Conservation (phyloP, 92 coral and sea anemone genomes). For the Actinostola sp. region DNA sequence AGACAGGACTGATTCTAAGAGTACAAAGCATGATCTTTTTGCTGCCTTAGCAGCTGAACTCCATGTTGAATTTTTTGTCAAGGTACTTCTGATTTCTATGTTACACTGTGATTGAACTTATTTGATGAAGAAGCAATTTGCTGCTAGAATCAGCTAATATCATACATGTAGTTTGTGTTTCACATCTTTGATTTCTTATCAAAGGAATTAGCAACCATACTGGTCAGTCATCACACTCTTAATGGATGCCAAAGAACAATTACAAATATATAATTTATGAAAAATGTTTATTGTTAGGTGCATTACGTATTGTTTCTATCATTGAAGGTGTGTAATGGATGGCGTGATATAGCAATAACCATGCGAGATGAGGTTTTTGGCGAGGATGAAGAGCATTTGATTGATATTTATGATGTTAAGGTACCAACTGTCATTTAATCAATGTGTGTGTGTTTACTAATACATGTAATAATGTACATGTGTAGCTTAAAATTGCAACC, state of each 20-base stretch:
- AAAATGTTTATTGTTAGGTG: too few relatives aligned
- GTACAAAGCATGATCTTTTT: background rate
- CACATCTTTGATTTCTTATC: background rate
- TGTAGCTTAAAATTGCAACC: background rate
- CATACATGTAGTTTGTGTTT: background rate
- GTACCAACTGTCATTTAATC: too few relatives aligned
- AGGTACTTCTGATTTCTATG: background rate
- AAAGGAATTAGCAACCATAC: background rate
- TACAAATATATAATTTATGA: background rate
- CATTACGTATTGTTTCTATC: too few relatives aligned
- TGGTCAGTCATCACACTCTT: too few relatives aligned
- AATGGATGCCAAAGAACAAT: too few relatives aligned
- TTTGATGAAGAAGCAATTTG: background rate
- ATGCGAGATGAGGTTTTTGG: slow-evolving; percentile 7
- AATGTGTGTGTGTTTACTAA: too few relatives aligned
- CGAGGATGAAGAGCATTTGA: slow-evolving; percentile 5
- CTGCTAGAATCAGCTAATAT: background rate
- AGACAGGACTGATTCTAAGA: background rate
- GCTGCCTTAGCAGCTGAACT: background rate
- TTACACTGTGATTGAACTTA: background rate
- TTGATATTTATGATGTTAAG: slow-evolving; percentile 19
- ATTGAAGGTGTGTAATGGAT: background rate
- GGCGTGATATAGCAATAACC: slow-evolving; percentile 14
- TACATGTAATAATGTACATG: too few relatives aligned
- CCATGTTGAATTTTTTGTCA: background rate